These are phyloP conservation scores for Diadromus collaris DNA, from an alignment of 2,888 invertebrate genomes.

Conservation along the genomic window DNA sequence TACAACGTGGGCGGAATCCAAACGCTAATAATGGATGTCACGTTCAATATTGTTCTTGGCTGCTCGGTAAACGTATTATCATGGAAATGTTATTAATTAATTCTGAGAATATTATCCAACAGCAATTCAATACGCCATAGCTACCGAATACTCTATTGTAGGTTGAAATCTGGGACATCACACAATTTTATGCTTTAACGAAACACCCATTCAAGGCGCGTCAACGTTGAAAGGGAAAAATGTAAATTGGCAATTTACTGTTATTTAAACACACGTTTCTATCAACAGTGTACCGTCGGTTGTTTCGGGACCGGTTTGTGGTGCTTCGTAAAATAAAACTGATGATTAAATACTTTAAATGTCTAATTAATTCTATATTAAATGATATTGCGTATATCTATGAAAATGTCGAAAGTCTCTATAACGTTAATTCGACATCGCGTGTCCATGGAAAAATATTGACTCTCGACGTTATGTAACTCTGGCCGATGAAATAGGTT, in stretches of 20 bases:
- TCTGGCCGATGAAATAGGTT: no score
- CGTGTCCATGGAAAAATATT: no score
- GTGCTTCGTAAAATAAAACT: no score
- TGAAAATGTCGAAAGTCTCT: no score
- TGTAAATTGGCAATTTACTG: not conserved
- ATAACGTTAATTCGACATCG: no score
- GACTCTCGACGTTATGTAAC: no score
- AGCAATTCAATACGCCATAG: not conserved
- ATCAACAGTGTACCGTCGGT: no score
- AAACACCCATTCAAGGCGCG: not conserved
- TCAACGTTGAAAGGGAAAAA: not conserved
- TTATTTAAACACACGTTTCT: no score
- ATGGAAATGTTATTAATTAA: slow-evolving; percentile 5
- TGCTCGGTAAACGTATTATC: not conserved
- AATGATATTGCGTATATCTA: no score
- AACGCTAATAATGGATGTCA: not conserved
- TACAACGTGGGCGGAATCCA: not conserved
- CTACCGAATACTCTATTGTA: not conserved
- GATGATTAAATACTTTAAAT: no score
- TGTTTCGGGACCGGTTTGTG: no score
- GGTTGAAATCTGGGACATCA: not conserved
- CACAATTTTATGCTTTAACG: not conserved
- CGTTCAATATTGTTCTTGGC: not conserved
- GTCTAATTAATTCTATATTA: no score
- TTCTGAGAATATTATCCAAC: not conserved